phyloP scores from a whole-genome alignment of 2,797 vertebrate genomes.

The Phoebastria nigripes region DNA sequence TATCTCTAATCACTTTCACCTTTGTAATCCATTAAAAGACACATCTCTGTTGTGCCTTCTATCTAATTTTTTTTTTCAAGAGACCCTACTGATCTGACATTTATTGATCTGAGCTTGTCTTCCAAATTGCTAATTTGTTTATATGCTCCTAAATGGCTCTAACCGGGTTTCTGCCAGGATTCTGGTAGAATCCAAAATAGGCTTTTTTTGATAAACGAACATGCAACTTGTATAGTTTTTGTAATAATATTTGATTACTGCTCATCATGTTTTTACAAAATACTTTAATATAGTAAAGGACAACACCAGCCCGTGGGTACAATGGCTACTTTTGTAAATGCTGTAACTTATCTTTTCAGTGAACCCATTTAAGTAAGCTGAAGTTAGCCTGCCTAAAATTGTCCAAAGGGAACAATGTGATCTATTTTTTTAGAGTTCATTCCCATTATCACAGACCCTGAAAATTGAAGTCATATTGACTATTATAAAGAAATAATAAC shows the following conservation, averaged over 20 bases:
- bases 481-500: not conserved
- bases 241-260: not conserved
- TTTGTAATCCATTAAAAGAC: not conserved
- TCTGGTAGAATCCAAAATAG: not conserved
- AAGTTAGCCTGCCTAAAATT: not conserved
- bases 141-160: not conserved
- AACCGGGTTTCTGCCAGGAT: not conserved
- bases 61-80: not conserved
- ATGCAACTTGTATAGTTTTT: not conserved
- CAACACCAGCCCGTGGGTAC: not conserved
- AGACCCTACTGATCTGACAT: not conserved
- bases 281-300: not conserved
- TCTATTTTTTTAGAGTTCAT: not conserved
- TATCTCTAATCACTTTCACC: not conserved
- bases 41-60: not conserved
- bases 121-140: conserved; percentile 26
- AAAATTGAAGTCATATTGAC: not conserved
- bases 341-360: not conserved
- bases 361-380: not conserved
- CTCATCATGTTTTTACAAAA: not conserved
- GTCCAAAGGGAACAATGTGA: not conserved
- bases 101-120: conserved; percentile 34
- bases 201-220: not conserved
- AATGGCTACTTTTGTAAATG: not conserved
- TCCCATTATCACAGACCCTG: not conserved